Percentiles rank a stretch among this genome's conserved stretches.
Conservation (phyloP, 2,797 vertebrate species). For the Malurus leucopterus region DNA sequence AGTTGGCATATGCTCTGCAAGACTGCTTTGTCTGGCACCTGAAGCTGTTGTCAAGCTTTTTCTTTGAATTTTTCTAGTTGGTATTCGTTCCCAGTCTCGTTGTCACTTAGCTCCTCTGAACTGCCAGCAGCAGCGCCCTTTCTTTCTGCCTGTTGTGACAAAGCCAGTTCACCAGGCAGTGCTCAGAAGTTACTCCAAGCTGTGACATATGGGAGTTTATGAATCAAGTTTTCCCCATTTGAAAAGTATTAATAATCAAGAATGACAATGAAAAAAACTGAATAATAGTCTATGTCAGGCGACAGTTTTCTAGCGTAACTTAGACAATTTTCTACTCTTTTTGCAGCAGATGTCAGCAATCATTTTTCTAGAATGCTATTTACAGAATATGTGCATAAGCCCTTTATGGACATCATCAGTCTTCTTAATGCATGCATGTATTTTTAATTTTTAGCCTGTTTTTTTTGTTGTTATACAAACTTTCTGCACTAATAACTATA, state of each 20-base stretch:
- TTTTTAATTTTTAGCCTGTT: not conserved
- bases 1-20: constrained; percentile 46
- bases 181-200: constrained; percentile 1
- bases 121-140: constrained; percentile 19
- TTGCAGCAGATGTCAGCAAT: not conserved
- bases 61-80: constrained; percentile 31
- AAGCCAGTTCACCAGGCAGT: constrained; percentile 14
- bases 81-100: constrained; percentile 24
- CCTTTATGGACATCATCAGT: not conserved
- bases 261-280: not conserved
- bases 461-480: not conserved
- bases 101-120: constrained; percentile 32
- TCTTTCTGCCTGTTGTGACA: not conserved
- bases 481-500: not conserved
- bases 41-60: constrained; percentile 56
- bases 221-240: not conserved
- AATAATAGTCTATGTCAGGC: not conserved
- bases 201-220: not conserved
- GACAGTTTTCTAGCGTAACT: not conserved
- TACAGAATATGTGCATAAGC: not conserved
- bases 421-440: not conserved
- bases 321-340: not conserved
- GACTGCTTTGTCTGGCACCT: constrained; percentile 62
- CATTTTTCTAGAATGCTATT: not conserved
- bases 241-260: not conserved